phyloP scores from a whole-genome alignment of 2,113 vertebrate genomes.

The Sinocyclocheilus maitianheensis region DNA sequence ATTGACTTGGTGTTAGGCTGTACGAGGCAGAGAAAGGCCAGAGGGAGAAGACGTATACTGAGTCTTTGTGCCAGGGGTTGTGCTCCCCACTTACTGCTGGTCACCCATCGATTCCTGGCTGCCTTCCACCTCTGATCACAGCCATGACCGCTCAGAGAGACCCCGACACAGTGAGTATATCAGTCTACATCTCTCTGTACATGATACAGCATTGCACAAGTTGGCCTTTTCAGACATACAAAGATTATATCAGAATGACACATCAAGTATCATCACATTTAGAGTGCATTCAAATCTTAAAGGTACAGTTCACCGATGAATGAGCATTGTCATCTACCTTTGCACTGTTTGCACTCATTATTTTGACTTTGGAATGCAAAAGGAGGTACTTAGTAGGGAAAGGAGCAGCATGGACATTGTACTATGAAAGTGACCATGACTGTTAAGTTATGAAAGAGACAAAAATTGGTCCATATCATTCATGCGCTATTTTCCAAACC shows the following conservation, averaged over 20 bases:
- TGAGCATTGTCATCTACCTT: not conserved
- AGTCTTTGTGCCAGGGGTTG: constrained; percentile 73
- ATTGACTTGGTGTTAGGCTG: constrained; percentile 66
- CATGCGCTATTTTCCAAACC: not conserved
- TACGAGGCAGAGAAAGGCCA: constrained; percentile 56
- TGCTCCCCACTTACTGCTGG: constrained; percentile 67
- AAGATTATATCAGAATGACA: not conserved
- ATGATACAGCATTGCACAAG: not conserved
- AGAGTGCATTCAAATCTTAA: not conserved
- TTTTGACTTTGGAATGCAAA: not conserved
- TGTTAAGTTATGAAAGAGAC: not conserved
- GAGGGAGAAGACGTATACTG: constrained; percentile 58
- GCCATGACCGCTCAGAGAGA: constrained; percentile 77
- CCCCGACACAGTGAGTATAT: constrained; percentile 74
- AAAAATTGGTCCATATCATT: not conserved
- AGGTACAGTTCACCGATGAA: not conserved
- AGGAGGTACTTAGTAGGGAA: not conserved
- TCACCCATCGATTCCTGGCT: constrained; percentile 60
- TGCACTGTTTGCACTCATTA: not conserved
- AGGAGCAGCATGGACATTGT: no score
- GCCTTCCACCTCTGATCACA: constrained; percentile 60
- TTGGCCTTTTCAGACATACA: no score
- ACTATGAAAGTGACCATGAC: not conserved
- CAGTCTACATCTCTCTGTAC: constrained; percentile 1
- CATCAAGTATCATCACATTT: not conserved